Evolutionary conservation across 2,888 invertebrate genomes (phyloP).

Genomic region (Vesta saturnalis): DNA sequence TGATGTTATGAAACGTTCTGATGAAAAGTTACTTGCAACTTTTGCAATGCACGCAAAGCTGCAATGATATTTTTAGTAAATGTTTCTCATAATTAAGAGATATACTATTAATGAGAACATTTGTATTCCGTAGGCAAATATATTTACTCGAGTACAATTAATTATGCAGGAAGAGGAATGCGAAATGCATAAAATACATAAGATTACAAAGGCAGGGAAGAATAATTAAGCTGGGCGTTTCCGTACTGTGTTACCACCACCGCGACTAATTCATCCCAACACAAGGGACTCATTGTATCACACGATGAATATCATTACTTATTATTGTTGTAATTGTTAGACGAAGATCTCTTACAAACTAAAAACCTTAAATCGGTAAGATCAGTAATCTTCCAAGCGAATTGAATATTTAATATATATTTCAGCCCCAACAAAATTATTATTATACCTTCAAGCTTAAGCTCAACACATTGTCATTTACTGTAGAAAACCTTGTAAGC

Average conservation of each 20-base stretch:
- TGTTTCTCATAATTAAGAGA: conserved; percentile 46
- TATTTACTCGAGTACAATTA: conserved; percentile 48
- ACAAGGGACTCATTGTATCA: conserved; percentile 31
- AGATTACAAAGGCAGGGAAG: conserved; percentile 47
- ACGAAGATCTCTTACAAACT: conserved; percentile 25
- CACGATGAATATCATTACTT: conserved; percentile 28
- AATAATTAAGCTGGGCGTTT: conserved; percentile 42
- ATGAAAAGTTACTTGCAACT: background rate
- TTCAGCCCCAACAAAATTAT: too few species aligned
- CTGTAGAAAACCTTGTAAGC: background rate
- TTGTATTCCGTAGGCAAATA: conserved; percentile 50
- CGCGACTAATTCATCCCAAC: conserved; percentile 31
- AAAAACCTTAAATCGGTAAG: background rate
- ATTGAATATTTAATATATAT: background rate
- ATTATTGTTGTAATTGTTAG: conserved; percentile 29
- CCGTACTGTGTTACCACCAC: conserved; percentile 25
- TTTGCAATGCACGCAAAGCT: conserved; percentile 11
- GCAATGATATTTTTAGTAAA: background rate
- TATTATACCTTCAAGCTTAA: background rate
- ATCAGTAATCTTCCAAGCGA: conserved; percentile 21
- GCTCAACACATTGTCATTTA: background rate
- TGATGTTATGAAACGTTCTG: background rate
- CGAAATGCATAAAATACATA: conserved; percentile 51
- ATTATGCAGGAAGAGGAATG: conserved; percentile 48
- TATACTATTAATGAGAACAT: conserved; percentile 51